Evolutionary conservation across 1,140 invertebrate genomes (phyloP).

Genomic region (Planococcus citri): DNA sequence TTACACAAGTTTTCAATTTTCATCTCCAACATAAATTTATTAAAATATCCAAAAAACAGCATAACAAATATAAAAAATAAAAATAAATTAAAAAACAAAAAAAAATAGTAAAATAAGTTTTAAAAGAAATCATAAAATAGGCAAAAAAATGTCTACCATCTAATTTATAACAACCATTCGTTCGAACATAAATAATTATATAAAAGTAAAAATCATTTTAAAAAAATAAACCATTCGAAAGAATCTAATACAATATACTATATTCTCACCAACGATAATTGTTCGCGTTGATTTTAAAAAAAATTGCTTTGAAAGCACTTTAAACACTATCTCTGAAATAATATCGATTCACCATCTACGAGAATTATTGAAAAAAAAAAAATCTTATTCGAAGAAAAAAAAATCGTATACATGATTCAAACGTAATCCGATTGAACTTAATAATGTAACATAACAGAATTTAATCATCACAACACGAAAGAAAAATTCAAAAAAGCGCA

Average conservation of each 20-base stretch:
- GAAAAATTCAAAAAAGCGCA: neutral
- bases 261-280: too few species aligned
- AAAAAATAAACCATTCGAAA: too few species aligned
- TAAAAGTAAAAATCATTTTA: neutral
- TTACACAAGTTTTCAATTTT: too few species aligned
- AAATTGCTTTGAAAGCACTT: too few species aligned
- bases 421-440: neutral
- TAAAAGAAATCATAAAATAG: neutral
- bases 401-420: too few species aligned
- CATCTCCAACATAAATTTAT: neutral
- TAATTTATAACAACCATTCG: neutral
- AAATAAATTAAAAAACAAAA: neutral
- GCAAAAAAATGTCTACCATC: neutral
- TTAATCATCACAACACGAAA: slow-evolving; percentile 7
- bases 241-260: too few species aligned
- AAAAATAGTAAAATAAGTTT: neutral
- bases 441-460: too few species aligned
- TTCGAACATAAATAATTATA: neutral
- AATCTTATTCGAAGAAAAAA: too few species aligned
- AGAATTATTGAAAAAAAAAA: too few species aligned
- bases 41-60: neutral
- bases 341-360: too few species aligned
- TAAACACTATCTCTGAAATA: too few species aligned
- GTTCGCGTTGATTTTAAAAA: too few species aligned
- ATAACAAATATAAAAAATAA: slow-evolving; percentile 4